These are phyloP conservation scores for Ephialtes manifestator DNA, from an alignment of 2,888 invertebrate genomes.

Conservation along the genomic window DNA sequence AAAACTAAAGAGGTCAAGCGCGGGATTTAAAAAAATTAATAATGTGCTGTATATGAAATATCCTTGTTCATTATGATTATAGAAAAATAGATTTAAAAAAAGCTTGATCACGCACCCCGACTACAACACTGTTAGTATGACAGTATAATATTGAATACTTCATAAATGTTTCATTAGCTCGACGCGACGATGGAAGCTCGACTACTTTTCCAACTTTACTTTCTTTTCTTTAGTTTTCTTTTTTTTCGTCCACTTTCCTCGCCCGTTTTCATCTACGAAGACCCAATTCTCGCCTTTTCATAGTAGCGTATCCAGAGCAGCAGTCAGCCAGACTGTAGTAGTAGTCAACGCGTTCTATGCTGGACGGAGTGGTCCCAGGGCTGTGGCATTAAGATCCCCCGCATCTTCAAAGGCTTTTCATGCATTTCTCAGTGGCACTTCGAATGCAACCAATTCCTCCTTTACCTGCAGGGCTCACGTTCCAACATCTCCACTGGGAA, in stretches of 20 bases:
- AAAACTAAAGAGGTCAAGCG: neutral
- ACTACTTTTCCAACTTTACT: slow-evolving; percentile 33
- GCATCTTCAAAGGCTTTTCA: slow-evolving; percentile 63
- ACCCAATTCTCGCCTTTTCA: slow-evolving; percentile 48
- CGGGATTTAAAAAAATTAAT: neutral
- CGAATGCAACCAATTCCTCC: slow-evolving; percentile 18
- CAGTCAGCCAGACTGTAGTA: slow-evolving; percentile 22
- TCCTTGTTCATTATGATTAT: neutral
- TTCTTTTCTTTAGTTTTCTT: slow-evolving; percentile 3
- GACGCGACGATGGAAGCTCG: slow-evolving; percentile 9
- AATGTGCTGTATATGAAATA: neutral
- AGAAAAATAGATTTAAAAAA: neutral
- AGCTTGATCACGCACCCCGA: neutral
- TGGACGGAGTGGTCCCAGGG: slow-evolving; percentile 46
- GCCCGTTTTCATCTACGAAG: slow-evolving; percentile 4
- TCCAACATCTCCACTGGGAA: slow-evolving; percentile 52
- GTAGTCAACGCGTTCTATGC: neutral
- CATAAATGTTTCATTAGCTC: slow-evolving; percentile 17
- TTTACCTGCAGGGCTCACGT: slow-evolving; percentile 1
- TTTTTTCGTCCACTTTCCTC: neutral
- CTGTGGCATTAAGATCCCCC: slow-evolving; percentile 43
- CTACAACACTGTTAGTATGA: neutral
- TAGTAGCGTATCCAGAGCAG: slow-evolving; percentile 36
- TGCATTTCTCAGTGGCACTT: slow-evolving; percentile 66
- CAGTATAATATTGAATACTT: slow-evolving; percentile 21